Conservation (phyloP, 1,140 invertebrate genomes). For the Hypsibius dujardini region DNA sequence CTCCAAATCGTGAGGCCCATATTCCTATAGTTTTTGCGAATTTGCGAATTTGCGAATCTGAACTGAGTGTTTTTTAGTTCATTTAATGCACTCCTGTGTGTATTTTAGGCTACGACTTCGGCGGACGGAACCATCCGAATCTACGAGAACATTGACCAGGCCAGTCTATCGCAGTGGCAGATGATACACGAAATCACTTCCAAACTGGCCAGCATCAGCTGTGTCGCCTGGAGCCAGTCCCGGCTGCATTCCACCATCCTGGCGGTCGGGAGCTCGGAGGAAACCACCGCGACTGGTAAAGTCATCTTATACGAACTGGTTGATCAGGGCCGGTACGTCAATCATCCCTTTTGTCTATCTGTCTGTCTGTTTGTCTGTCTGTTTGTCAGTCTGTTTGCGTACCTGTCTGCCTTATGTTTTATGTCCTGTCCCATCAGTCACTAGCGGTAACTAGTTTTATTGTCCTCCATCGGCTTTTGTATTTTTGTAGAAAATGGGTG, state of each 20-base stretch:
- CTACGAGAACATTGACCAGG: conserved; percentile 94
- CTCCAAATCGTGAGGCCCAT: conserved; percentile 50
- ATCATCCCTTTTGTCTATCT: too few relatives aligned
- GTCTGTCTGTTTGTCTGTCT: too few relatives aligned
- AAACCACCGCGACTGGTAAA: conserved; percentile 45
- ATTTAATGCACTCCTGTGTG: conserved; percentile 16
- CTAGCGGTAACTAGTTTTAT: neutral
- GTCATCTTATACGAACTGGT: conserved; percentile 73
- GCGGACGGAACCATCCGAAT: conserved; percentile 71
- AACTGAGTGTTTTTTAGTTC: too few relatives aligned
- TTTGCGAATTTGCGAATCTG: too few relatives aligned
- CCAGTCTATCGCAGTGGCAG: conserved; percentile 96
- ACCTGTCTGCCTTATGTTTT: conserved; percentile 16
- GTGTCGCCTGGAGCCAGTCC: conserved; percentile 79
- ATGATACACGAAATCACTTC: conserved; percentile 78
- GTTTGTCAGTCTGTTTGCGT: too few relatives aligned
- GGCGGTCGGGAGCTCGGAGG: conserved; percentile 73
- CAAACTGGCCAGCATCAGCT: conserved; percentile 54
- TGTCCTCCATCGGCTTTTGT: too few relatives aligned
- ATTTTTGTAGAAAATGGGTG: neutral
- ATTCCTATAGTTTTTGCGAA: too few relatives aligned
- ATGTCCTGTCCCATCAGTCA: neutral
- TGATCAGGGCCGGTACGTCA: conserved; percentile 49
- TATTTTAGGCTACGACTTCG: conserved; percentile 53
- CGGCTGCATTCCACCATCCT: conserved; percentile 60